Base-by-base conservation (phyloP, 2,888 invertebrate species). In the Pemphredon lugubris region DNA sequence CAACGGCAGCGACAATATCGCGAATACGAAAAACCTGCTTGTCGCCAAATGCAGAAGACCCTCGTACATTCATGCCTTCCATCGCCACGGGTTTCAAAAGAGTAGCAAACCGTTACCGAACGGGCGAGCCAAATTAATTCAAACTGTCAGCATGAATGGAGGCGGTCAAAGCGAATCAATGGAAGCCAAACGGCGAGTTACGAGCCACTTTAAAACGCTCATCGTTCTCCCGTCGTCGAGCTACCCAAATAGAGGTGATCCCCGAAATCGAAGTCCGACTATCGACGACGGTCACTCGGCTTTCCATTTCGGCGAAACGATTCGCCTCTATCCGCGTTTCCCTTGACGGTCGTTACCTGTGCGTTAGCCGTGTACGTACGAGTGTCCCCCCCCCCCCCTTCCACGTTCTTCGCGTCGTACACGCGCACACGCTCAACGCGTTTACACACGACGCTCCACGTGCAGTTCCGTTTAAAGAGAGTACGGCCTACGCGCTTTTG, bases 381-480 rank as follows among this genome's bases (percentile, higher is more conserved):
- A n/a, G n/a, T n/a, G n/a, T n/a, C n/a, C n/a, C n/a, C n/a, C n/a
- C n/a, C n/a, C n/a, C n/a, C n/a, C n/a, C n/a, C n/a, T n/a, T n/a
- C n/a, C n/a, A n/a, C n/a, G n/a, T n/a, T n/a, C n/a, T n/a, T n/a
- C n/a, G n/a, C n/a, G n/a, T n/a, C n/a, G 26, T 26, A 26, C 26
- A 26, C 7, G 7, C 26, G 7, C 7, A 26, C 26, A 26, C 7
- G 26, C 7, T 5, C 7, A 5, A 7, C n/a, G 48, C 54, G 66
- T 47, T n/a, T 54, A 65, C 65, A 64, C 61, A 58, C 64, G 60
- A 67, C 34, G 53, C 57, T 59, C 53, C 67, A 77, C 77, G 72
- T 75, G 78, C 45, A 45, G 44, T 21, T 61, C 61, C 61, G 59
- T 68, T 72, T 77, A 72, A 72, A 68, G 68, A 75, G 50, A 44